A percentile compares a stretch with the other conserved stretches of the same genome.
Evolutionary conservation across 2,888 invertebrate genomes (phyloP).

Genomic region (Eurytoma californica): DNA sequence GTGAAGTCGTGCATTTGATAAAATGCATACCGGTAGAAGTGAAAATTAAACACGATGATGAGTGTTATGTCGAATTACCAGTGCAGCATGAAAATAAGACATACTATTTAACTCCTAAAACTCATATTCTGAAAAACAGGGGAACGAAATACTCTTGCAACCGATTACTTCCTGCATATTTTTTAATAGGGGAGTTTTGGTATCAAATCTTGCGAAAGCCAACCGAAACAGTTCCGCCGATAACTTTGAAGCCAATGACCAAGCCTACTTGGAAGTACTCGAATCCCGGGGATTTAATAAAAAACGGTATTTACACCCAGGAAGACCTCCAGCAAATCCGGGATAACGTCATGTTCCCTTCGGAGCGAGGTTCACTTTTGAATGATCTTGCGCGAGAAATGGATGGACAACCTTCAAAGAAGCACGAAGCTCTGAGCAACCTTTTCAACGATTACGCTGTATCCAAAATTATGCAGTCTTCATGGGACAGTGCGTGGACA

Average conservation of each 20-base stretch:
- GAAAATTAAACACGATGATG: not conserved
- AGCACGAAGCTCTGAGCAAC: too few relatives aligned
- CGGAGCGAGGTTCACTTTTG: not conserved
- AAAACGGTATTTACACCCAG: not conserved
- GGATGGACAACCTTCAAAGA: not conserved
- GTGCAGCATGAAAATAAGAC: not conserved
- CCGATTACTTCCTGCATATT: not conserved
- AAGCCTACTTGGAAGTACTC: not conserved
- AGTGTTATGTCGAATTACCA: not conserved
- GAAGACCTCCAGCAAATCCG: not conserved
- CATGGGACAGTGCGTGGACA: too few relatives aligned
- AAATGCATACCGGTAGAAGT: conserved; percentile 43
- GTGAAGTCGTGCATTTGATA: conserved; percentile 39
- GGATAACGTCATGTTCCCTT: not conserved
- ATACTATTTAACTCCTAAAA: too few relatives aligned
- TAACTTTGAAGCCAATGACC: not conserved
- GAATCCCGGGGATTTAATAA: not conserved
- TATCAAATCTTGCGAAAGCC: not conserved
- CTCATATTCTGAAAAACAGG: too few relatives aligned
- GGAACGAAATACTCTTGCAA: too few relatives aligned
- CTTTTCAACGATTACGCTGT: too few relatives aligned
- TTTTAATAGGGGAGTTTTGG: not conserved
- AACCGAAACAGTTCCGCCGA: not conserved
- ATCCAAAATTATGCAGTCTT: too few relatives aligned
- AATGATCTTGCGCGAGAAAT: not conserved